phyloP scores from a whole-genome alignment of 2,113 vertebrate species.

The Paramormyrops kingsleyae region DNA sequence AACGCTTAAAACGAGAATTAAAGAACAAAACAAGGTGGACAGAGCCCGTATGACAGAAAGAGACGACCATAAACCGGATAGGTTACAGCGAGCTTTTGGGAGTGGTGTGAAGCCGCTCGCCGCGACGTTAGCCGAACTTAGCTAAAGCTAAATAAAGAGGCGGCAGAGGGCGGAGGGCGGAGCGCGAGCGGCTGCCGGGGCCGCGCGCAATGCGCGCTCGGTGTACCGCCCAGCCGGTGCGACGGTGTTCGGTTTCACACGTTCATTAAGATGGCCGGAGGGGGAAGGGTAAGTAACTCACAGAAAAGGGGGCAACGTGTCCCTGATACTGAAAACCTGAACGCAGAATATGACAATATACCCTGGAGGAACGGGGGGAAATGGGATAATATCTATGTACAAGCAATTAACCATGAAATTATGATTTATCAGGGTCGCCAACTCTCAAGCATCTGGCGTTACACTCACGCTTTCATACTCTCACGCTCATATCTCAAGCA shows the following conservation, averaged over 20 bases:
- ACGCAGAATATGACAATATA: background rate
- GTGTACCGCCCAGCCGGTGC: slow-evolving; percentile 8
- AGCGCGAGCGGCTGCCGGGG: background rate
- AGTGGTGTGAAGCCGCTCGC: slow-evolving; percentile 30
- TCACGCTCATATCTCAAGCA: background rate
- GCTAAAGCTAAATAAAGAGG: background rate
- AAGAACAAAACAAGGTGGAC: background rate
- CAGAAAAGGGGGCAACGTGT: background rate
- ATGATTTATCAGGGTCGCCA: background rate
- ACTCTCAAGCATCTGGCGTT: background rate
- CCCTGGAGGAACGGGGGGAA: background rate
- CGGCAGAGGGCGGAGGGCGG: slow-evolving; percentile 25
- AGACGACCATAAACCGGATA: background rate
- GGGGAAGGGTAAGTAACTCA: background rate
- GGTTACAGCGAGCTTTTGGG: slow-evolving; percentile 20
- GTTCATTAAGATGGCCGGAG: background rate
- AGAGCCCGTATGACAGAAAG: background rate
- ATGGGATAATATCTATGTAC: background rate
- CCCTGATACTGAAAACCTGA: background rate
- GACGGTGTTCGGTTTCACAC: slow-evolving; percentile 25
- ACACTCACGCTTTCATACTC: background rate
- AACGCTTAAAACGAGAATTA: background rate
- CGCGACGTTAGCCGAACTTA: background rate
- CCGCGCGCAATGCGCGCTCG: slow-evolving; percentile 20
- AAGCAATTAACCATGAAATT: background rate